phyloP scores from a whole-genome alignment of 2,888 invertebrate species.

The Ormyrus labotus region DNA sequence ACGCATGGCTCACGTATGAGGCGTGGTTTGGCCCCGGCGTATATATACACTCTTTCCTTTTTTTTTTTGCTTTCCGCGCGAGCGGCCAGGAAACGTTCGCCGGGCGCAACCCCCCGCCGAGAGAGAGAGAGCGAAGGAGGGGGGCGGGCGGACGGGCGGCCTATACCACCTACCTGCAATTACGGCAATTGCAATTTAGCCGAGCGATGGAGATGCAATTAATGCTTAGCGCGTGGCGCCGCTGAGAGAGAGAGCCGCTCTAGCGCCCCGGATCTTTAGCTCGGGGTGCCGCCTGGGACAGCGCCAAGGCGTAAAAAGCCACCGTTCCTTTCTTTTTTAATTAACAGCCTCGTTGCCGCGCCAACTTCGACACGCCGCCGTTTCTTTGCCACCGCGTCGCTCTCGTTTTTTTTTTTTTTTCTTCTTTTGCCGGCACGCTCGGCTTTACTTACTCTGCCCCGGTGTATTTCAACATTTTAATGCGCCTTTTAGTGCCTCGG shows the following conservation, averaged over 20 bases:
- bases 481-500: no score
- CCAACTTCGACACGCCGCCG: neutral
- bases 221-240: slow-evolving; percentile 27
- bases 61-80: neutral
- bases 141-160: no score
- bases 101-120: slow-evolving; percentile 34
- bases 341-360: neutral
- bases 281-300: neutral
- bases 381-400: no score
- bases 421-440: no score
- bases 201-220: slow-evolving; percentile 36
- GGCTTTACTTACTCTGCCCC: no score
- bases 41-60: slow-evolving; percentile 39
- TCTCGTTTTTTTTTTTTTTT: no score
- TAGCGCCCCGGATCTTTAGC: slow-evolving; percentile 1
- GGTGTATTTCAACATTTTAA: no score
- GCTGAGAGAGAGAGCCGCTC: neutral
- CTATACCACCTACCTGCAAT: slow-evolving; percentile 23
- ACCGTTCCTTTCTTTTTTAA: neutral
- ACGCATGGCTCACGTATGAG: slow-evolving; percentile 67
- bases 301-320: no score
- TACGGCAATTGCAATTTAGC: slow-evolving; percentile 42
- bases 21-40: slow-evolving; percentile 69
- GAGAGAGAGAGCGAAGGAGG: neutral
- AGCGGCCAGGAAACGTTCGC: slow-evolving; percentile 5